Percentiles rank a stretch among this genome's conserved stretches.
phyloP scores from a whole-genome alignment of 1,140 invertebrate genomes.

The Periplaneta americana region DNA sequence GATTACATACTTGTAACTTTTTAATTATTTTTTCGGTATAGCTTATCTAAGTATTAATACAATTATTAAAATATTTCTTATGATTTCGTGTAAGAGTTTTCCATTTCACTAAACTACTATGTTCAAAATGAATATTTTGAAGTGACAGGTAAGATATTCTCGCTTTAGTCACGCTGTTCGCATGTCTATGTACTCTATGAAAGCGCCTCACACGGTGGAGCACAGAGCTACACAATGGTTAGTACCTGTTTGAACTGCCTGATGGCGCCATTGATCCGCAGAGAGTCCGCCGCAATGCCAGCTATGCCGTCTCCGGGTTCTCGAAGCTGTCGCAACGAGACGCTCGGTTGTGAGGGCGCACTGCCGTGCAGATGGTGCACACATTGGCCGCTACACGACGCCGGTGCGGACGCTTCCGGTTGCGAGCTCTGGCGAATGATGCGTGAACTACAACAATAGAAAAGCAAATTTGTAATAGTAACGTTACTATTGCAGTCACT shows the following conservation, averaged over 20 bases:
- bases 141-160: too few relatives aligned
- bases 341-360: slow-evolving; percentile 37
- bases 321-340: slow-evolving; percentile 75
- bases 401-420: slow-evolving; percentile 56
- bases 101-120: too few relatives aligned
- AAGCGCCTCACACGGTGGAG: neutral
- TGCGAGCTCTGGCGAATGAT: slow-evolving; percentile 89
- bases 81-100: too few relatives aligned
- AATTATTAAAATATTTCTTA: too few relatives aligned
- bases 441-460: slow-evolving; percentile 44
- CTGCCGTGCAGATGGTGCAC: slow-evolving; percentile 52
- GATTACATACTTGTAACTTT: too few relatives aligned
- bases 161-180: too few relatives aligned
- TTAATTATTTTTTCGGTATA: too few relatives aligned
- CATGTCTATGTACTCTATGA: neutral
- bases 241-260: slow-evolving; percentile 91
- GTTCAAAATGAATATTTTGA: too few relatives aligned
- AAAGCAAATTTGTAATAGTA: too few relatives aligned
- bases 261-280: slow-evolving; percentile 94
- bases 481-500: too few relatives aligned
- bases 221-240: neutral
- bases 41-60: too few relatives aligned
- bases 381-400: slow-evolving; percentile 27
- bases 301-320: slow-evolving; percentile 83
- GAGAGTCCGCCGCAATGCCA: slow-evolving; percentile 95